These are phyloP conservation scores for Drosophila kohkoa DNA, from an alignment of 1,140 invertebrate species.

Conservation along the genomic window DNA sequence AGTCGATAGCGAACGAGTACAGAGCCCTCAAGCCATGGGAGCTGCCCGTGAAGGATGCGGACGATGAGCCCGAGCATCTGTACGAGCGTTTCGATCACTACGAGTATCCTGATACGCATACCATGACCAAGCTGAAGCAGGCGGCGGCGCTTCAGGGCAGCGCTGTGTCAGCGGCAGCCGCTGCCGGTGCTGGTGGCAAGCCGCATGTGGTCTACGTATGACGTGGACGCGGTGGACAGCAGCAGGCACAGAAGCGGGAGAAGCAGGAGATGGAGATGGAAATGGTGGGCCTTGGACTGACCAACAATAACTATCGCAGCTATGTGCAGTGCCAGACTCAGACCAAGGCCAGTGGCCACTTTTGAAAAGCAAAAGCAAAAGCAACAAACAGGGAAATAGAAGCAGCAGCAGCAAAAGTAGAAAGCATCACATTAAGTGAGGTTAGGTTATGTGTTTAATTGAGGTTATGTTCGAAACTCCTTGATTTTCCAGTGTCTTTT, in stretches of 20 bases:
- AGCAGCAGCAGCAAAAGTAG: not conserved
- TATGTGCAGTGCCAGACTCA: conserved; percentile 64
- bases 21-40: conserved; percentile 84
- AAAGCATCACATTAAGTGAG: conserved; percentile 10
- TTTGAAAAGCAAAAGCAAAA: conserved; percentile 40
- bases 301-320: conserved; percentile 74
- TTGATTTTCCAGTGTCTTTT: conserved; percentile 14
- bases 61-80: conserved; percentile 82
- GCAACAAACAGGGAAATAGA: conserved; percentile 38
- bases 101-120: conserved; percentile 81
- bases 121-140: conserved; percentile 79
- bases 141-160: conserved; percentile 53
- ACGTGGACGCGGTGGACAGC: conserved; percentile 67
- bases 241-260: not conserved
- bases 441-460: conserved; percentile 22
- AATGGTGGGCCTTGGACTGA: conserved; percentile 61
- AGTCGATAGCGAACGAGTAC: conserved; percentile 82
- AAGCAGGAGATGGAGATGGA: conserved; percentile 38
- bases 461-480: conserved; percentile 26
- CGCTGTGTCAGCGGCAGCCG: conserved; percentile 9
- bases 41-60: conserved; percentile 77
- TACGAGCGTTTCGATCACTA: conserved; percentile 85
- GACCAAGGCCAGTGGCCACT: conserved; percentile 55
- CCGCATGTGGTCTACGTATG: conserved; percentile 85
- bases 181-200: conserved; percentile 52